Base-by-base conservation (phyloP, 2,888 invertebrate species). In the Dinocampus coccinellae region DNA sequence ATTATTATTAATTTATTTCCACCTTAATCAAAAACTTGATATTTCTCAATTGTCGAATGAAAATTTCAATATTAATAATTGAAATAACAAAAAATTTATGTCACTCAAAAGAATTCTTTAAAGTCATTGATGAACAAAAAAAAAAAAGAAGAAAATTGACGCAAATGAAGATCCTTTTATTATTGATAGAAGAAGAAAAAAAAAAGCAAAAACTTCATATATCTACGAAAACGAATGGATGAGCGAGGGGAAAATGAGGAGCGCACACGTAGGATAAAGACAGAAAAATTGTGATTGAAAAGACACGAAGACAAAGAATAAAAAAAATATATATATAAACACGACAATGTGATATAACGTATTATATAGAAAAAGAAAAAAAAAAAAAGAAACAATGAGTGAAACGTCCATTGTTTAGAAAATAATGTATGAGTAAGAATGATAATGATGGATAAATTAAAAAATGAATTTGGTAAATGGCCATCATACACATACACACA, bases 261-360 rank as follows among this genome's bases (percentile, higher is more conserved):
- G 39, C 47, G 63, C 61, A 60, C 72, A 67, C 63, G 72, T 60
- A 68, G 65, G 61, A 60, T 58, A 55, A 66, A 20, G 22, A 7
- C 29, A 29, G 33, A 62, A 16, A 58, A 22, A n/a, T 20, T 29
- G 33, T 20, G 52, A 57, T 34, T 55, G 47, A 16, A 47, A 47
- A 3, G 7, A 20, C 16, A 20, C 47, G 16, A 7, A 20, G 16
- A n/a, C 3, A 39, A 13, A 39, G 7, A 4, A 7, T 47, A 16
- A 20, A 47, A 7, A 3, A 7, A 16, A 47, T n/a, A 47, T 16
- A 7, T 6, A 52, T 22, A 64, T 58, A 70, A 70, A 66, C 67
- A 72, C 69, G 72, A 67, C n/a, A n/a, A 77, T 77, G 77, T 75
- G 77, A 77, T 77, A 77, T 73, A 73, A 9, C n/a, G 13, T n/a